Evolutionary conservation across 2,888 invertebrate species (phyloP).

Genomic region (Erebia ligea): DNA sequence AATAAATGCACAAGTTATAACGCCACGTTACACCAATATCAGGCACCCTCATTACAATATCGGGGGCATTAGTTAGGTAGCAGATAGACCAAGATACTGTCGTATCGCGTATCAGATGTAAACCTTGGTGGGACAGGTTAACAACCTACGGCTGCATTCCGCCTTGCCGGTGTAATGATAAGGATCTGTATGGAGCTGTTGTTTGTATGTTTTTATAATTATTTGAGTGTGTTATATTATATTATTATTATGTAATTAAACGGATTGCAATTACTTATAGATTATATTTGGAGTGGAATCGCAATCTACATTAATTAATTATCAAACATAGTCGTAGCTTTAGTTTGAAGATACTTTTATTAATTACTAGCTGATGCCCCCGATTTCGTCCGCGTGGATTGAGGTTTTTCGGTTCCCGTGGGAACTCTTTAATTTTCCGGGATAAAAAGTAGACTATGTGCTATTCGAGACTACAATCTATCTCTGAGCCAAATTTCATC

Average conservation of each 20-base stretch:
- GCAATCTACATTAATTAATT: no score
- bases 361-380: no score
- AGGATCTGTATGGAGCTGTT: constrained; percentile 61
- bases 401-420: no score
- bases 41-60: constrained; percentile 64
- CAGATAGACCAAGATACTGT: constrained; percentile 70
- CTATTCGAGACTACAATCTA: no score
- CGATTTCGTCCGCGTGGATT: no score
- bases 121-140: constrained; percentile 69
- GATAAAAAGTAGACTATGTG: no score
- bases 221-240: not conserved
- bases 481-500: no score
- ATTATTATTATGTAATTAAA: not conserved
- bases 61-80: constrained; percentile 62
- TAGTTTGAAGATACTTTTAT: no score
- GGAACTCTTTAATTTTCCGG: no score
- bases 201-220: not conserved
- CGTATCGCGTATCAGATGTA: constrained; percentile 76
- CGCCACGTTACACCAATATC: constrained; percentile 55
- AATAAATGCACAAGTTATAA: constrained; percentile 34
- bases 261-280: no score
- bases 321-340: no score
- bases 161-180: constrained; percentile 62
- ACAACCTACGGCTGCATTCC: constrained; percentile 74
- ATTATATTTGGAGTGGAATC: no score